A percentile compares a stretch with the other conserved stretches of the same genome.
Conservation (phyloP, 2,113 vertebrate species). For the Pipra filicauda region DNA sequence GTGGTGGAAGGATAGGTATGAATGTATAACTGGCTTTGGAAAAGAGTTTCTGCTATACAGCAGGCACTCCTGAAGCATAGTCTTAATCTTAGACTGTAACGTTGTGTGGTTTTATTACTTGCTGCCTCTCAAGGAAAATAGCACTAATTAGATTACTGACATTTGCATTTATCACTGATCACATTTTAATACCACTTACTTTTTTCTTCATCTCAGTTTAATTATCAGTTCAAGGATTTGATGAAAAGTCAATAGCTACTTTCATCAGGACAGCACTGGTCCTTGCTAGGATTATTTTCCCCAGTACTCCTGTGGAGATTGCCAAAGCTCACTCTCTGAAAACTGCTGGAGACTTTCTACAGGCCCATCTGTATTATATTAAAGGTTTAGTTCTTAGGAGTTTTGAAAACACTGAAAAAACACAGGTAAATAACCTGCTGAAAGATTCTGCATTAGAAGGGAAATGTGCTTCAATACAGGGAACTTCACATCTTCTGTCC, state of each 20-base stretch:
- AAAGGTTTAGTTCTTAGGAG: background rate
- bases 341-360: background rate
- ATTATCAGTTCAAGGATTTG: conserved; percentile 10
- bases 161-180: conserved; percentile 48
- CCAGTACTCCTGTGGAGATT: background rate
- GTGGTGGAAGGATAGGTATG: background rate
- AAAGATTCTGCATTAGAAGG: background rate
- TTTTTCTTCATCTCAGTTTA: conserved; percentile 2
- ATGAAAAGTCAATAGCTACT: conserved; percentile 40
- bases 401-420: background rate
- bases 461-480: background rate
- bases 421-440: background rate
- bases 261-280: background rate
- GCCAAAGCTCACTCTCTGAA: background rate
- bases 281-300: background rate
- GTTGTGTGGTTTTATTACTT: background rate
- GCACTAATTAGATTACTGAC: conserved; percentile 45
- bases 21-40: background rate
- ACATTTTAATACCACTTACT: conserved; percentile 30
- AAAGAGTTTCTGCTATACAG: background rate
- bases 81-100: background rate
- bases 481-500: background rate
- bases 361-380: background rate
- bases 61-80: background rate
- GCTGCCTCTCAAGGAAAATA: background rate